These are phyloP conservation scores for Camponotus pennsylvanicus DNA, from an alignment of 1,140 invertebrate species.

Conservation along the genomic window DNA sequence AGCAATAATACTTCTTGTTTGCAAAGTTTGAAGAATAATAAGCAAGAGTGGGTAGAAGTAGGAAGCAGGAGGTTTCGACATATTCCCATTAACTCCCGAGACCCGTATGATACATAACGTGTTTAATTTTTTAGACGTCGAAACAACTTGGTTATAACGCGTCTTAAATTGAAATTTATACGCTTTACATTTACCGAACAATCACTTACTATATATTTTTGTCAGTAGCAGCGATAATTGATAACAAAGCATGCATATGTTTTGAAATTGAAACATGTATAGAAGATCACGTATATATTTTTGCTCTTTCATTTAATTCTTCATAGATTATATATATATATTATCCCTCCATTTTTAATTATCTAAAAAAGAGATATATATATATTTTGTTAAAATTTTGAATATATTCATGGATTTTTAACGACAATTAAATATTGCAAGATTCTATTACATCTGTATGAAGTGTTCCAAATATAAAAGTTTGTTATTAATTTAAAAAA, in stretches of 20 bases:
- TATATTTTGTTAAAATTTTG: background rate
- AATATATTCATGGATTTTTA: background rate
- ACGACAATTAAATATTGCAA: background rate
- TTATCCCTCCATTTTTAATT: background rate
- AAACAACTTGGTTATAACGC: conserved; percentile 22
- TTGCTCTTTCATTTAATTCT: background rate
- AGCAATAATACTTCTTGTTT: background rate
- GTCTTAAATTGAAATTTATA: conserved; percentile 50
- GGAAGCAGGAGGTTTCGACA: conserved; percentile 50
- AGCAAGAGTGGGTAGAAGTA: conserved; percentile 39
- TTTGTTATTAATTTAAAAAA: conserved; percentile 13
- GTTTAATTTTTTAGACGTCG: conserved; percentile 36
- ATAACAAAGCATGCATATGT: background rate
- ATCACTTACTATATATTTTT: background rate
- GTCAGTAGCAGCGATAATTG: background rate
- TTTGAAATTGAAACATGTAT: background rate
- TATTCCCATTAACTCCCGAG: conserved; percentile 46
- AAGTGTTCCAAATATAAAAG: conserved; percentile 16
- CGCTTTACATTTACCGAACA: conserved; percentile 13
- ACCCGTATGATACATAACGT: conserved; percentile 36
- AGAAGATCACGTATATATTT: background rate
- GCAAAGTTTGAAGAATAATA: conserved; percentile 23
- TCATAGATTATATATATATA: background rate
- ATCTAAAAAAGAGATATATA: background rate
- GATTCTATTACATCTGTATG: background rate